These are phyloP conservation scores for Ispidina lecontei DNA, from an alignment of 2,797 vertebrate genomes.

Conservation along the genomic window DNA sequence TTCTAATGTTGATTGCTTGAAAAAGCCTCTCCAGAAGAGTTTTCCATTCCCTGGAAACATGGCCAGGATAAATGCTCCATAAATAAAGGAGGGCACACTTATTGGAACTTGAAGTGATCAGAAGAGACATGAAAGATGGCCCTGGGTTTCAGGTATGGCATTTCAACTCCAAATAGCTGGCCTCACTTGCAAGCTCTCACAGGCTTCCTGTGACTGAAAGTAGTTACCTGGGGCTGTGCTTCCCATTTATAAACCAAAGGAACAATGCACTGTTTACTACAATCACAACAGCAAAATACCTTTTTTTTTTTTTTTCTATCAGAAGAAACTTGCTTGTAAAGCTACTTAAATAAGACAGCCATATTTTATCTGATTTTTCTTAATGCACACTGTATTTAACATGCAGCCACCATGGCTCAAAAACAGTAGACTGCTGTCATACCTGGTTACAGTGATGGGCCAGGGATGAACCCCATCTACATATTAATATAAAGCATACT, in stretches of 20 bases:
- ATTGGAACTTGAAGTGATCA: constrained; percentile 44
- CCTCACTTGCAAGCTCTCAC: neutral
- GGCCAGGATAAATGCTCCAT: constrained; percentile 22
- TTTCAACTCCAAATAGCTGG: constrained; percentile 28
- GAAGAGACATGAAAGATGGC: constrained; percentile 5
- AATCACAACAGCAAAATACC: neutral
- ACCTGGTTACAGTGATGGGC: neutral
- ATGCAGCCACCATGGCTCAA: fast-evolving
- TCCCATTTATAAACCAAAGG: constrained; percentile 42
- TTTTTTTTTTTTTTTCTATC: constrained; percentile 7
- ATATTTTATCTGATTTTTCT: neutral
- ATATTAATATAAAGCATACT: neutral
- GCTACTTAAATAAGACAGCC: fast-evolving
- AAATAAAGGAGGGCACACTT: constrained; percentile 45
- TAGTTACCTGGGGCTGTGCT: constrained; percentile 10
- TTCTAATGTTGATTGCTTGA: constrained; percentile 40
- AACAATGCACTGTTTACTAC: constrained; percentile 40
- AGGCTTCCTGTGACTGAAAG: constrained; percentile 8
- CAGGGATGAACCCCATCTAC: neutral
- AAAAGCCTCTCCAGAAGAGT: constrained; percentile 38
- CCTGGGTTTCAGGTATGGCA: constrained; percentile 36
- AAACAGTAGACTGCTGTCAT: neutral
- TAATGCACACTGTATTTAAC: neutral
- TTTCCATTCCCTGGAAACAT: constrained; percentile 45
- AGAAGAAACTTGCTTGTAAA: neutral